A percentile compares a stretch with the other conserved stretches of the same genome.
Evolutionary conservation across 2,113 vertebrate species (phyloP).

Genomic region (Megaleporinus macrocephalus): DNA sequence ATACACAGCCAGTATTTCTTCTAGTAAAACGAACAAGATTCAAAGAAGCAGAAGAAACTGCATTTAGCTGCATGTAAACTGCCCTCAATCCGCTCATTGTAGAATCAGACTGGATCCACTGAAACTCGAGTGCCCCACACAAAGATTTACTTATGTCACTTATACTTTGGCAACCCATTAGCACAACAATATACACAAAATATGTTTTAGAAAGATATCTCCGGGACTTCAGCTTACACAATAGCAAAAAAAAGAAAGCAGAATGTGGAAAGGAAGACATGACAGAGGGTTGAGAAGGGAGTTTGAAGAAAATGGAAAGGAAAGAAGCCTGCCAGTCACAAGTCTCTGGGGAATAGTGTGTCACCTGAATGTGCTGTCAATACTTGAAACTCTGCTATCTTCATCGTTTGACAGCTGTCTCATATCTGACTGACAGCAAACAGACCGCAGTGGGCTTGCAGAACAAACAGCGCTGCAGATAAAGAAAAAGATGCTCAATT

Average conservation of each 20-base stretch:
- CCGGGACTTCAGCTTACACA: conserved; percentile 2
- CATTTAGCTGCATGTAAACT: neutral
- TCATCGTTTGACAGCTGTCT: conserved; percentile 45
- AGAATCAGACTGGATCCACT: neutral
- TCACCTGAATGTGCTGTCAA: conserved; percentile 27
- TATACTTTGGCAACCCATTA: neutral
- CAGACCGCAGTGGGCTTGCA: neutral
- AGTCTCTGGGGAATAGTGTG: conserved; percentile 27
- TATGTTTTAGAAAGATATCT: conserved; percentile 15
- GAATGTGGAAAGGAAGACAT: conserved; percentile 23
- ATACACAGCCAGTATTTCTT: too few species aligned
- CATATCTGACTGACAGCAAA: conserved; percentile 39
- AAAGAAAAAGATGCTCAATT: conserved; percentile 20
- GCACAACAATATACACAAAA: neutral
- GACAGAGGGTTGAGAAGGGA: conserved; percentile 10
- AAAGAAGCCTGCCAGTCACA: conserved; percentile 34
- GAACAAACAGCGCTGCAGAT: conserved; percentile 28
- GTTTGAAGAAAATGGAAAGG: conserved; percentile 32
- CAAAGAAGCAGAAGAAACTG: neutral
- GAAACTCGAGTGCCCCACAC: neutral
- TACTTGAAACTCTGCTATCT: conserved; percentile 32
- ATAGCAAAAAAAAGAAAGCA: conserved; percentile 32
- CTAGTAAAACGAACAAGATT: neutral
- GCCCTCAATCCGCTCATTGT: neutral
- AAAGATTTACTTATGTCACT: neutral